Percentiles rank a stretch among this genome's conserved stretches.
phyloP scores from a whole-genome alignment of 2,113 vertebrate species.

The Xyrauchen texanus region DNA sequence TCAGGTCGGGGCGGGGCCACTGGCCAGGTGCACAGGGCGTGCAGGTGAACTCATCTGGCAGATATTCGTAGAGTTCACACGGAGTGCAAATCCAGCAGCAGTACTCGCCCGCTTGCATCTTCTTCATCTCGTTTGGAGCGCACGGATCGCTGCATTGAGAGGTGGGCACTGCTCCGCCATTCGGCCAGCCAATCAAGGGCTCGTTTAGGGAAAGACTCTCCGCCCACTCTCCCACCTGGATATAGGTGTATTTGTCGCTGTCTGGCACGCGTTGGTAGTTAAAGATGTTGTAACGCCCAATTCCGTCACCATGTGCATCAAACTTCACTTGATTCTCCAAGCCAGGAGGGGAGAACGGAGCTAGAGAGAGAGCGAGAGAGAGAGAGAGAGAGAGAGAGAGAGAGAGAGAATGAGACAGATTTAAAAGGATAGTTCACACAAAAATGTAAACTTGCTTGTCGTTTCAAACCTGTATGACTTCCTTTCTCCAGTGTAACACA shows the following conservation, averaged over 20 bases:
- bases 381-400: conserved; percentile 12
- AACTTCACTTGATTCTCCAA: conserved; percentile 92
- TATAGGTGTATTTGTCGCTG: conserved; percentile 83
- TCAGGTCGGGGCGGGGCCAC: conserved; percentile 90
- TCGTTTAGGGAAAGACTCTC: conserved; percentile 86
- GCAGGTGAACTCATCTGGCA: conserved; percentile 95
- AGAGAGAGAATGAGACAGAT: too few relatives aligned
- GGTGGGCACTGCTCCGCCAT: conserved; percentile 79
- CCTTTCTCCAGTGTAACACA: too few relatives aligned
- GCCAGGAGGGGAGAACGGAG: conserved; percentile 86
- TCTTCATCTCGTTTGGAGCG: conserved; percentile 97
- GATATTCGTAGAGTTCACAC: conserved; percentile 90
- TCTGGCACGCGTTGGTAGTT: conserved; percentile 83
- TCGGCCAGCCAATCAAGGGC: conserved; percentile 91
- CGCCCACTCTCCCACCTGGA: conserved; percentile 94
- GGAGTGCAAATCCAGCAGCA: conserved; percentile 99
- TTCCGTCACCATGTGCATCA: conserved; percentile 90
- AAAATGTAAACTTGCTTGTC: too few relatives aligned
- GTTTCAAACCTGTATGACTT: too few relatives aligned
- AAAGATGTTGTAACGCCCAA: conserved; percentile 96
- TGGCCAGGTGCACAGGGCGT: conserved; percentile 87
- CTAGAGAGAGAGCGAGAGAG: conserved; percentile 67
- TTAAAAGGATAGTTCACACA: too few relatives aligned
- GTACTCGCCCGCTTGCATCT: conserved; percentile 97
- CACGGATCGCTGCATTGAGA: conserved; percentile 98